phyloP scores from a whole-genome alignment of 2,797 vertebrate species.

The Hemibagrus guttatus region DNA sequence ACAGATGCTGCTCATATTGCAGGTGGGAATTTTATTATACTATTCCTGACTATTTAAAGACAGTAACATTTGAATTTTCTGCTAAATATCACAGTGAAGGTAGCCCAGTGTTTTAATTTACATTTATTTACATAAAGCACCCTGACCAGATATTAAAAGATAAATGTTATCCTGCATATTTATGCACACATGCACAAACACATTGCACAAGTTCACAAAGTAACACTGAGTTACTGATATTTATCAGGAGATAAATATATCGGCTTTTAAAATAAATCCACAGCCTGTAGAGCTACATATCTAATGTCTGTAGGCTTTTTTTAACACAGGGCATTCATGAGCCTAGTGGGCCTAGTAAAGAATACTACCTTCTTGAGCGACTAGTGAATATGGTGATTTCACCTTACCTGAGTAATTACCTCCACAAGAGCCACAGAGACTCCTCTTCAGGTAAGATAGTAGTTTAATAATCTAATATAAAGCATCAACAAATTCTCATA shows the following conservation, averaged over 20 bases:
- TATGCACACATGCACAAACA: neutral
- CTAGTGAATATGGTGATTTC: constrained; percentile 87
- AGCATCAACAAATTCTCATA: neutral
- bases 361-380: constrained; percentile 84
- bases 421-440: constrained; percentile 69
- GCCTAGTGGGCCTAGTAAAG: constrained; percentile 78
- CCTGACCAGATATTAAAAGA: neutral
- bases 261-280: neutral
- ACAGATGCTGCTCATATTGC: constrained; percentile 93
- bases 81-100: neutral
- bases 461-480: neutral
- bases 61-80: neutral
- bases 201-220: neutral
- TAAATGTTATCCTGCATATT: neutral
- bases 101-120: neutral
- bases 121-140: neutral
- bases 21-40: constrained; percentile 72
- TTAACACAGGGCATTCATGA: constrained; percentile 86
- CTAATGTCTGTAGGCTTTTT: neutral
- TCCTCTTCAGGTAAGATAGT: constrained; percentile 77
- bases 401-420: constrained; percentile 84
- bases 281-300: neutral
- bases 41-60: neutral
- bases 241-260: neutral
- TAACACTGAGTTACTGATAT: neutral